Conservation (phyloP, 2,888 invertebrate genomes). For the Agrochola macilenta region DNA sequence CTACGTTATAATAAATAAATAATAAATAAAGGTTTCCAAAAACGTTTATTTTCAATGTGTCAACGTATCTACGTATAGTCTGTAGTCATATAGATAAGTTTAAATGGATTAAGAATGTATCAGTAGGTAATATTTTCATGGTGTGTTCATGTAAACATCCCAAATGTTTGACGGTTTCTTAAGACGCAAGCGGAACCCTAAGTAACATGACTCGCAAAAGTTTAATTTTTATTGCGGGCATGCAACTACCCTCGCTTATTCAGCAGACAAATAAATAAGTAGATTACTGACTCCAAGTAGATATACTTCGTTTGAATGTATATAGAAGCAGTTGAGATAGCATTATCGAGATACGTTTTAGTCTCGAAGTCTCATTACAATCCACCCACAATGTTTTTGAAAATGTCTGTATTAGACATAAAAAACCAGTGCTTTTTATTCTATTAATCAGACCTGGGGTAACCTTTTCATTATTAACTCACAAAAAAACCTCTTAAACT, state of each 20-base stretch:
- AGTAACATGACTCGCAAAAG: slow-evolving; percentile 59
- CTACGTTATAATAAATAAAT: too few relatives aligned
- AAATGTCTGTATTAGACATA: slow-evolving; percentile 10
- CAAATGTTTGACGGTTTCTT: not conserved
- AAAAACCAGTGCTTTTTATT: not conserved
- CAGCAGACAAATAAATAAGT: slow-evolving; percentile 58
- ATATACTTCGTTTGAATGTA: slow-evolving; percentile 48
- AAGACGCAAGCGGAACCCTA: slow-evolving; percentile 27
- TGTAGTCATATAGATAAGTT: too few relatives aligned
- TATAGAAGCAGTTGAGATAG: not conserved
- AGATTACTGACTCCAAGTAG: slow-evolving; percentile 49
- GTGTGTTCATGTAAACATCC: not conserved
- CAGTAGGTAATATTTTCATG: not conserved
- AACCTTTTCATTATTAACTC: too few relatives aligned
- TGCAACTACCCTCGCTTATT: slow-evolving; percentile 61
- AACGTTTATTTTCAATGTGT: too few relatives aligned
- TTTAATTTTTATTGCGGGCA: slow-evolving; percentile 66
- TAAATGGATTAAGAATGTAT: not conserved
- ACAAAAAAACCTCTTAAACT: too few relatives aligned
- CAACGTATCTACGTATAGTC: too few relatives aligned
- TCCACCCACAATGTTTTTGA: slow-evolving; percentile 10
- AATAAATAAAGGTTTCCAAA: too few relatives aligned
- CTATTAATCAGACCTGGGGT: not conserved
- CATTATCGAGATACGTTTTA: slow-evolving; percentile 33
- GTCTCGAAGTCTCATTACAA: slow-evolving; percentile 20